Evolutionary conservation across 2,888 invertebrate species (phyloP).

Genomic region (Nineta flava): DNA sequence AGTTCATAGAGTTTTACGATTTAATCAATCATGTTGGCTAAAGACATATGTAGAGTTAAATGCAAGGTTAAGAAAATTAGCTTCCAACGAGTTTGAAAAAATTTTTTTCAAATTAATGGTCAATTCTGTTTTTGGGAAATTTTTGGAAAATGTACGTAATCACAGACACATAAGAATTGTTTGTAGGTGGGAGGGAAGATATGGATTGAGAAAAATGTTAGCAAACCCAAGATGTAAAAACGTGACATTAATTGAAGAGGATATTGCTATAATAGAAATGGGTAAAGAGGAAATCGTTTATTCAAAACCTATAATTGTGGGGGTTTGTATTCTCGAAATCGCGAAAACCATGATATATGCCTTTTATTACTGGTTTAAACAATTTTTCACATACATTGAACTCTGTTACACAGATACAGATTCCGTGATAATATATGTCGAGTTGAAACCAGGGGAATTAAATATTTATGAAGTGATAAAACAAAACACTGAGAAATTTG

Average conservation of each 20-base stretch:
- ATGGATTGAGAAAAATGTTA: background rate
- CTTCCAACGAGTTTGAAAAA: constrained; percentile 13
- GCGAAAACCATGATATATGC: background rate
- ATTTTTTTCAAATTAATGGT: constrained; percentile 12
- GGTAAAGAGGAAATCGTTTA: background rate
- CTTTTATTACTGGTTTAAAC: background rate
- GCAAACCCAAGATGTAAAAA: background rate
- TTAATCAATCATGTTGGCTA: constrained; percentile 13
- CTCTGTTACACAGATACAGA: background rate
- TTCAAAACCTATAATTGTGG: background rate
- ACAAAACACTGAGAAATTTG: background rate
- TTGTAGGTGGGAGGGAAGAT: background rate
- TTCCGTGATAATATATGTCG: background rate
- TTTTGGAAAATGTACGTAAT: constrained; percentile 12
- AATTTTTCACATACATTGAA: background rate
- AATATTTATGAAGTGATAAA: background rate
- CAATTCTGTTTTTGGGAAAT: constrained; percentile 12
- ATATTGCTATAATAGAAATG: background rate
- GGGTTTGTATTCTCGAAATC: background rate
- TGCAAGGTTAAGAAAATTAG: constrained; percentile 8
- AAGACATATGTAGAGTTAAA: constrained; percentile 12
- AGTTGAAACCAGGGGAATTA: background rate
- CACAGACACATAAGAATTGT: constrained; percentile 10
- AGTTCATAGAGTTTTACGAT: constrained; percentile 11
- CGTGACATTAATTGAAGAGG: background rate